Evolutionary conservation across 2,797 vertebrate genomes (phyloP).

Genomic region (Siniperca obscura): DNA sequence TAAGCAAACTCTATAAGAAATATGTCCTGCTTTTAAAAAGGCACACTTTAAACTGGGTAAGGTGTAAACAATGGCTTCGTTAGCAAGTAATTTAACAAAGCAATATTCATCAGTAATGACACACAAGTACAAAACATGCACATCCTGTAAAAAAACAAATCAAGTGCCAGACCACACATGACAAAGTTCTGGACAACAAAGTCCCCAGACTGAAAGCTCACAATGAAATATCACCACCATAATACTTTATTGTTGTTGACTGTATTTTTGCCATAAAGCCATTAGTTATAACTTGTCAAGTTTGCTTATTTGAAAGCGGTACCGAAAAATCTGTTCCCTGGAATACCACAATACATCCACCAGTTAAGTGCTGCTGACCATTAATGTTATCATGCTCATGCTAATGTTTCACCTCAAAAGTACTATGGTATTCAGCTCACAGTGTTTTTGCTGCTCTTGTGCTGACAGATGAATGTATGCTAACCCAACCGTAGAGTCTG

Average conservation of each 20-base stretch:
- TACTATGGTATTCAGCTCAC: background rate
- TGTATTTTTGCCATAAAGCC: background rate
- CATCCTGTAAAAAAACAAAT: background rate
- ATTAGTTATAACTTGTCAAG: background rate
- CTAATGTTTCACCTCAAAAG: conserved; percentile 1
- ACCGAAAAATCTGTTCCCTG: background rate
- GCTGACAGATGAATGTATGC: conserved; percentile 30
- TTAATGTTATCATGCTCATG: background rate
- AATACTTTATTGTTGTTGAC: background rate
- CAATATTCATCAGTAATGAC: background rate
- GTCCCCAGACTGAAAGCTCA: conserved; percentile 1
- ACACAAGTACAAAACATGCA: background rate
- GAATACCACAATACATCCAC: conserved; percentile 10
- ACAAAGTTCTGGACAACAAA: conserved; percentile 1
- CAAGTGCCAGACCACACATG: background rate
- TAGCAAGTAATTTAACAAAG: background rate
- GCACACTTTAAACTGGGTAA: background rate
- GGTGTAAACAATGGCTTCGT: conserved; percentile 13
- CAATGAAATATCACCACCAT: background rate
- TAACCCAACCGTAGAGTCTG: conserved; percentile 24
- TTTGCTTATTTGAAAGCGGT: background rate
- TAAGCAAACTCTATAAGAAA: background rate
- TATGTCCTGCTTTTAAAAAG: background rate
- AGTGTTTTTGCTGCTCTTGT: conserved; percentile 17
- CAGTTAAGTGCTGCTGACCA: background rate